phyloP scores from a whole-genome alignment of 2,888 invertebrate species.

The Phrixothrix hirtus region DNA sequence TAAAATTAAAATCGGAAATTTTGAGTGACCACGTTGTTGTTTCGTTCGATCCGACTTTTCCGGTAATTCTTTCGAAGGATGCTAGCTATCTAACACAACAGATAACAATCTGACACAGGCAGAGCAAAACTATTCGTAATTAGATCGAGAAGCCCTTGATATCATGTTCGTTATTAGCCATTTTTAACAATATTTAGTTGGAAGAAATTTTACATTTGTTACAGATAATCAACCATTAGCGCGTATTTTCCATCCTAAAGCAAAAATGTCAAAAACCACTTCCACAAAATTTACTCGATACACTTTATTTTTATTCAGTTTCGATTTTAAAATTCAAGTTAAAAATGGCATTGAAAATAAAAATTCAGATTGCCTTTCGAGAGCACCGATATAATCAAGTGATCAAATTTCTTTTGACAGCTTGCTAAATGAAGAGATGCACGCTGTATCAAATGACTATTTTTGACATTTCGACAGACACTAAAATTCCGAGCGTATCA shows the following conservation, averaged over 20 bases:
- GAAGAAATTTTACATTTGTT: constrained; percentile 15
- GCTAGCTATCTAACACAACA: constrained; percentile 25
- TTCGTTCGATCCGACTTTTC: constrained; percentile 17
- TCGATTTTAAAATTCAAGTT: too few relatives aligned
- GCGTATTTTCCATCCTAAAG: too few relatives aligned
- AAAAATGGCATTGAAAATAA: constrained; percentile 3
- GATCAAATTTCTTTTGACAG: not conserved
- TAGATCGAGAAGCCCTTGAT: constrained; percentile 49
- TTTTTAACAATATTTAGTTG: constrained; percentile 22
- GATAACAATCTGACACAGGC: constrained; percentile 21
- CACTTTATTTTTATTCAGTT: too few relatives aligned
- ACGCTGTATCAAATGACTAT: too few relatives aligned
- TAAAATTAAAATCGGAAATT: constrained; percentile 2
- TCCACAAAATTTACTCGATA: not conserved
- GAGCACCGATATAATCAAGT: not conserved
- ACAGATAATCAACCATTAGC: constrained; percentile 22
- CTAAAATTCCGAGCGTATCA: not conserved
- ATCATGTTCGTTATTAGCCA: constrained; percentile 5
- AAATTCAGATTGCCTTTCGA: constrained; percentile 18
- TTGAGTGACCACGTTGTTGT: not conserved
- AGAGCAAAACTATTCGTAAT: constrained; percentile 26
- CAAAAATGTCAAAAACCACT: too few relatives aligned
- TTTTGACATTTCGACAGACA: too few relatives aligned
- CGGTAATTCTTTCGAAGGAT: constrained; percentile 39
- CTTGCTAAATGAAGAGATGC: too few relatives aligned